phyloP scores from a whole-genome alignment of 2,797 vertebrate genomes.

The Diceros bicornis region DNA sequence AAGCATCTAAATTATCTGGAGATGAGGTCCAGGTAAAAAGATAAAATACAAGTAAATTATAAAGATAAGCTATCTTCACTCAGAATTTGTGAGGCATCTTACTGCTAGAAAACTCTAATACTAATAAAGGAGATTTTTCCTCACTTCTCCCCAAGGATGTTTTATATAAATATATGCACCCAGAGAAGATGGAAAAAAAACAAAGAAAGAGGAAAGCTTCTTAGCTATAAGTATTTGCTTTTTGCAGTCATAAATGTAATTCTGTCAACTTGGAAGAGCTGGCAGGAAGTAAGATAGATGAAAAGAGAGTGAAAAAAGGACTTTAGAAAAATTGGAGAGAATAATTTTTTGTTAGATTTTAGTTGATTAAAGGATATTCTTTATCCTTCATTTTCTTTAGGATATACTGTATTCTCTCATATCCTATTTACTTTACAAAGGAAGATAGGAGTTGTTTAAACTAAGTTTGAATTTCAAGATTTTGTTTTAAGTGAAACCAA shows the following conservation, averaged over 20 bases:
- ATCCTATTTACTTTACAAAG: constrained; percentile 71
- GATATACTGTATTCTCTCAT: constrained; percentile 63
- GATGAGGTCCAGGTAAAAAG: background rate
- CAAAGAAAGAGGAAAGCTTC: constrained; percentile 49
- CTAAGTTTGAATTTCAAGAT: constrained; percentile 80
- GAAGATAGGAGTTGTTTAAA: constrained; percentile 79
- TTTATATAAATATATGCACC: background rate
- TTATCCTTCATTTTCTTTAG: background rate
- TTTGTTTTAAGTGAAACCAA: constrained; percentile 84
- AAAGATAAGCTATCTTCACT: background rate
- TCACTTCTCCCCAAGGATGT: background rate
- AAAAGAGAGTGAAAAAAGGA: background rate
- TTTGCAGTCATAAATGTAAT: constrained; percentile 52
- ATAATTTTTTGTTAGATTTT: constrained; percentile 82
- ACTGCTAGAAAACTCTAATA: constrained; percentile 31
- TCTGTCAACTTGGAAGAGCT: constrained; percentile 60
- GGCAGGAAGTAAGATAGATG: constrained; percentile 52
- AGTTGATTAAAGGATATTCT: constrained; percentile 76
- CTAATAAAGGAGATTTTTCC: background rate
- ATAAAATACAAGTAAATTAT: background rate
- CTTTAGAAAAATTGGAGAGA: constrained; percentile 71
- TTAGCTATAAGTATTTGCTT: constrained; percentile 67
- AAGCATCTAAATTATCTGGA: background rate
- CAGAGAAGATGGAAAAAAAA: background rate
- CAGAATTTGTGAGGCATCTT: background rate